These are phyloP conservation scores for Kryptopterus vitreolus DNA, from an alignment of 2,797 vertebrate genomes.

Conservation along the genomic window DNA sequence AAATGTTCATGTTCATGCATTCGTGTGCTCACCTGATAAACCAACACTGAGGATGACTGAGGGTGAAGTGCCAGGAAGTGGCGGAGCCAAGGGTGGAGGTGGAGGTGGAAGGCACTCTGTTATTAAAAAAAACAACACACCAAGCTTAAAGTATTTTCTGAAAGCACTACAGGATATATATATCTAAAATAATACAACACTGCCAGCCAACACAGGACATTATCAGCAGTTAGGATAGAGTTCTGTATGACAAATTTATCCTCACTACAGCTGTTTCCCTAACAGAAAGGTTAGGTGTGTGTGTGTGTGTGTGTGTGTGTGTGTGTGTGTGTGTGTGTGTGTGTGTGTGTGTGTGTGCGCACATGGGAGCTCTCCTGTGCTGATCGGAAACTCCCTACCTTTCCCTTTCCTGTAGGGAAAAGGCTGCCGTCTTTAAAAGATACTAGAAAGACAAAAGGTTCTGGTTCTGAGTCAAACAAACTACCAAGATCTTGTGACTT, in stretches of 20 bases:
- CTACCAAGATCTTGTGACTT: no score
- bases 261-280: constrained; percentile 53
- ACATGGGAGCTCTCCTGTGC: neutral
- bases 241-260: constrained; percentile 26
- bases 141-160: constrained; percentile 3
- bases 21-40: constrained; percentile 80
- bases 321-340: neutral
- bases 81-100: constrained; percentile 64
- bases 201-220: constrained; percentile 25
- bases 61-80: constrained; percentile 80
- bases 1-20: neutral
- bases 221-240: constrained; percentile 29
- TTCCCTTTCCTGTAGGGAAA: constrained; percentile 73
- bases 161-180: neutral
- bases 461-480: neutral
- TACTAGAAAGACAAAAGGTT: neutral
- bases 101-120: constrained; percentile 50
- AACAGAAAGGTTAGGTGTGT: constrained; percentile 2
- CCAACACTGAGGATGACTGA: constrained; percentile 88
- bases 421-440: constrained; percentile 19
- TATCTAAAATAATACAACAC: constrained; percentile 18
- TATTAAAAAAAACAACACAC: constrained; percentile 41
- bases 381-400: constrained; percentile 47
- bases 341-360: neutral
- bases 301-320: neutral